Percentiles rank a stretch among this genome's conserved stretches.
Conservation (phyloP, 2,888 invertebrate species). For the Petrolisthes manimaculis region DNA sequence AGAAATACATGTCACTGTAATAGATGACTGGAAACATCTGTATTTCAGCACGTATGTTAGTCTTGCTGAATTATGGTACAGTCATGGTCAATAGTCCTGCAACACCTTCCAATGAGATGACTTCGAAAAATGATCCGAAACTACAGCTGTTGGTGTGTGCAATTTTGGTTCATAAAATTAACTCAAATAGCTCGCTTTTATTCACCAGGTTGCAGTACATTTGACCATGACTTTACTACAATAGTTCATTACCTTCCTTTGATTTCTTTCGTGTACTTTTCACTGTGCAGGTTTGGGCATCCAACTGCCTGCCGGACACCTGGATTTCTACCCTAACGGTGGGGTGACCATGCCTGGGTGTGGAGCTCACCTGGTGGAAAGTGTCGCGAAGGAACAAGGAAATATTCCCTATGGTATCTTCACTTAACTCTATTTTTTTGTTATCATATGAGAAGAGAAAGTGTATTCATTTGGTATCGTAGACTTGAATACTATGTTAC, state of each 20-base stretch:
- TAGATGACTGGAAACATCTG: not conserved
- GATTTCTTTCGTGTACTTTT: not conserved
- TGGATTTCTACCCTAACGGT: slow-evolving; percentile 93
- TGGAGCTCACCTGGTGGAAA: slow-evolving; percentile 75
- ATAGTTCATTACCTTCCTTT: not conserved
- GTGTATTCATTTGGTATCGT: too few species aligned
- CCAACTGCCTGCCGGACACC: slow-evolving; percentile 84
- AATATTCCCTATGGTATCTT: slow-evolving; percentile 75
- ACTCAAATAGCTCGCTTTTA: too few species aligned
- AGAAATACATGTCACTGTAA: not conserved
- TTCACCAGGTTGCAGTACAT: too few species aligned
- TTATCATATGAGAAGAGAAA: too few species aligned
- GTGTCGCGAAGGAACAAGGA: slow-evolving; percentile 77
- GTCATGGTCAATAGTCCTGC: too few species aligned
- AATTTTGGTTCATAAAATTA: too few species aligned
- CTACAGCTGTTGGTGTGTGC: too few species aligned
- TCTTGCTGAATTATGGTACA: not conserved
- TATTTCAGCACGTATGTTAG: not conserved
- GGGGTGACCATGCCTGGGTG: slow-evolving; percentile 85
- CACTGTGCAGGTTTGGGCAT: slow-evolving; percentile 79
- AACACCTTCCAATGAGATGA: too few species aligned
- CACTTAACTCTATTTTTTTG: too few species aligned
- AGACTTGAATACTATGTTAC: too few species aligned
- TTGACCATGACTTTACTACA: too few species aligned
- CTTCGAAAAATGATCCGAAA: too few species aligned